Conservation (phyloP, 2,888 invertebrate genomes). For the Lypha dubia region DNA sequence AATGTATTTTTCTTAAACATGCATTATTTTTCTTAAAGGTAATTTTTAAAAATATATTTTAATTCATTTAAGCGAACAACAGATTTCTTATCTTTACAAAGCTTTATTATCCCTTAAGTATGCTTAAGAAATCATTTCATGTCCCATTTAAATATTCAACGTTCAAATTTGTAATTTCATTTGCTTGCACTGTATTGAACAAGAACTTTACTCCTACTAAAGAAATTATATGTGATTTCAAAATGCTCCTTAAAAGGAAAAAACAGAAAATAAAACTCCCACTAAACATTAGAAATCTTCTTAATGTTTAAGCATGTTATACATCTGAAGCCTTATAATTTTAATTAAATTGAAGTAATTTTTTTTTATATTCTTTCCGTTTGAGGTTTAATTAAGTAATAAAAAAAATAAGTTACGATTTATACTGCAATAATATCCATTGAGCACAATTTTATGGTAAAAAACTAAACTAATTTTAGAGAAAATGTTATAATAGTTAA, state of each 20-base stretch:
- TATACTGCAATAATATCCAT: no score
- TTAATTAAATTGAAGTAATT: background rate
- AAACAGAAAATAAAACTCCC: no score
- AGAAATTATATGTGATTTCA: background rate
- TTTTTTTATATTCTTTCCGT: no score
- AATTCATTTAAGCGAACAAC: background rate
- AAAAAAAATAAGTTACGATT: background rate
- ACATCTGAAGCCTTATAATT: background rate
- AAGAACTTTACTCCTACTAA: no score
- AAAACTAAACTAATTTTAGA: no score
- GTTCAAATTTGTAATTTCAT: background rate
- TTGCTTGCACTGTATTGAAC: no score
- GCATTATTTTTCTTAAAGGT: background rate
- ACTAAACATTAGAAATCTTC: no score
- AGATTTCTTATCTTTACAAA: background rate
- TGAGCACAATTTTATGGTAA: no score
- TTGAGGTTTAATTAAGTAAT: conserved; percentile 15
- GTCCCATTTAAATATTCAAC: background rate
- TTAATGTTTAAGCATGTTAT: no score
- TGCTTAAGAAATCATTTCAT: background rate
- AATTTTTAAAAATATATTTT: background rate
- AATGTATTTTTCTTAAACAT: background rate
- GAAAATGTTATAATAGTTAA: no score
- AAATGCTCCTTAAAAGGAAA: background rate
- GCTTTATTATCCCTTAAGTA: background rate